Base-by-base conservation (phyloP, 2,888 invertebrate genomes). In the Subacronicta megacephala region DNA sequence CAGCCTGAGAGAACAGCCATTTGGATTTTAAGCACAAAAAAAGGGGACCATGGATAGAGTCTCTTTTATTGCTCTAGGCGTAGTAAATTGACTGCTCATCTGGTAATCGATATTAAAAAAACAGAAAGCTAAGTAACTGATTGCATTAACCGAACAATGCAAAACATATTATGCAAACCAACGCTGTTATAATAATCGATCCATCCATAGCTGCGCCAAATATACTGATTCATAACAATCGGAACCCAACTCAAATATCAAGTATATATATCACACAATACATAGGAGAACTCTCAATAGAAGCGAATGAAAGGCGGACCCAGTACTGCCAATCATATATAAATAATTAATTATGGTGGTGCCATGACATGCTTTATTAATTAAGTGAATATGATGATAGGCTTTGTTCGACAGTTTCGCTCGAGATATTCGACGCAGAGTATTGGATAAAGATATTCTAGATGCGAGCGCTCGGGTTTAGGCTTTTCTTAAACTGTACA, bases 271-370 rank as follows among this genome's bases (percentile, higher is more conserved):
- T 17, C n/a, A 31, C 9, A 29, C 36, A n/a, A 20, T 38, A 10
- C 44, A 54, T 40, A 40, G 26, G 17, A 7, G 13, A 47, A 26
- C 37, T 54, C 52, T 62, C 67, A 62, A 65, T 71, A 47, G 61
- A 31, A 38, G 43, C 56, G 55, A 66, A 59, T 70, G 72, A 77
- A 77, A 74, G 65, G 58, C 65, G 56, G 71, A 35, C 64, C 74
- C 52, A 59, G 68, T 65, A 56, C 72, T 73, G 81, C 53, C 81
- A 79, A 81, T 81, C 81, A 80, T 61, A 45, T 71, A 66, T 55
- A 68, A 71, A 74, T 80, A 77, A 80, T 81, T 78, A 80, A 80
- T 79, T 75, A 75, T 67, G 60, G 61, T 52, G 49, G 52, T 57
- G 45, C 49, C 52, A n/a, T 50, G 63, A 58, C 68, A 62, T 54